Evolutionary conservation across 1,140 invertebrate genomes (phyloP), one percentile per base, ranked within the genome.

Genomic region (Ceratoteleas bidentatus): DNA sequence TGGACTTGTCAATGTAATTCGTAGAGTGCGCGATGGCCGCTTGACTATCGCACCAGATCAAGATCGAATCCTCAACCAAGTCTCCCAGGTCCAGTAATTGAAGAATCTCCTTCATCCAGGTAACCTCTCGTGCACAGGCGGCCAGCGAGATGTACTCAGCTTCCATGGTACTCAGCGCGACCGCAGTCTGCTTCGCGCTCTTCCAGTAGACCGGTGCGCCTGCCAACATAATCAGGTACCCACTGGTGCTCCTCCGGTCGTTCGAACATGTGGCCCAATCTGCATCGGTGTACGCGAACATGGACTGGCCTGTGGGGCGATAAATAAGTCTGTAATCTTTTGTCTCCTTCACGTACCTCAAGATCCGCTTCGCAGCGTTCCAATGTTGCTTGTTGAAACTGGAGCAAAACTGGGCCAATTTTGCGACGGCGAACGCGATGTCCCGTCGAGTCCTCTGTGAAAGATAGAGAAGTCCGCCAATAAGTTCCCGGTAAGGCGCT

Each of bases 401-500:
- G 0, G 68, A 43, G 8, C 57, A 72, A 53, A 84, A 90, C 57
- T 76, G 66, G 11, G 84, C 54, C 15, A 88, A 33, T 16, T 57
- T 82, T 36, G 75, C 85, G 10, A 87, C 85, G 0, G 87, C 76
- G 78, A 84, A 90, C 4, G 82, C 40, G 10, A 92, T 90, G 57
- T 91, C 88, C 11, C 89, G 91, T 70, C 90, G 70, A n/a, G 89
- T 90, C 33, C 60, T 82, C 9, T 82, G 54, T 0, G 87, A 64
- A 11, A 89, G 11, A 76, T 88, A 91, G 6, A 91, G 57, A 32
- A 91, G 79, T 33, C 85, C 62, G 13, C 90, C 87, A 33, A 91
- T 85, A 2, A 83, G 45, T 61, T 88, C 85, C 50, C 83, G 69
- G 65, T 86, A 90, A 9, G 82, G 82, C n/a, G 74, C 24, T 34